These are phyloP conservation scores for Trichonephila inaurata DNA, from an alignment of 1,140 invertebrate species.

Conservation along the genomic window DNA sequence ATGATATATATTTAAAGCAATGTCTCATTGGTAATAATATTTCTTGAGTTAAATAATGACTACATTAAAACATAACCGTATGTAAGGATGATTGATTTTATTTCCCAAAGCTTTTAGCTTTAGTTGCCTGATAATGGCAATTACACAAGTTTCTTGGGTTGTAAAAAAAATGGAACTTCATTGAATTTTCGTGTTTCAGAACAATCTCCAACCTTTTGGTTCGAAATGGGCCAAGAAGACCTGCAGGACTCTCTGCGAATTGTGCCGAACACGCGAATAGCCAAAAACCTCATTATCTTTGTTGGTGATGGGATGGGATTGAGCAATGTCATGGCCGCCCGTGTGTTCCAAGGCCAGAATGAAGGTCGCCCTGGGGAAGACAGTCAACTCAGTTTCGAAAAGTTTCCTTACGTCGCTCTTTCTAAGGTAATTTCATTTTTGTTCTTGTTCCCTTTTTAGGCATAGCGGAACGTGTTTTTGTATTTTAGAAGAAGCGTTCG, in stretches of 20 bases:
- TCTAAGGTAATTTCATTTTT: slow-evolving; percentile 85
- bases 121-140: no score
- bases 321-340: slow-evolving; percentile 91
- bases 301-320: slow-evolving; percentile 97
- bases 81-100: no score
- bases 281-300: slow-evolving; percentile 95
- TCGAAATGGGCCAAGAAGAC: slow-evolving; percentile 63
- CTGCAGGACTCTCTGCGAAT: slow-evolving; percentile 43
- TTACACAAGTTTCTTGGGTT: background rate
- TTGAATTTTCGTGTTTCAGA: slow-evolving; percentile 40
- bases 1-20: no score
- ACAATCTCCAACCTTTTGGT: slow-evolving; percentile 69
- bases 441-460: background rate
- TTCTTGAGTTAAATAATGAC: no score
- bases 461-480: no score
- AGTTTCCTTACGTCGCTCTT: slow-evolving; percentile 90
- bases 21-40: no score
- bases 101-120: no score
- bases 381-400: slow-evolving; percentile 88
- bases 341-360: slow-evolving; percentile 83
- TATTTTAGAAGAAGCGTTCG: no score
- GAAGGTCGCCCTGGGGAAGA: slow-evolving; percentile 85
- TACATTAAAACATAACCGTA: no score
- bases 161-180: background rate
- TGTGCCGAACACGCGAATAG: slow-evolving; percentile 84